Base-by-base conservation (phyloP, 92 coral and sea anemone species). In the Parazoanthus darwini region DNA sequence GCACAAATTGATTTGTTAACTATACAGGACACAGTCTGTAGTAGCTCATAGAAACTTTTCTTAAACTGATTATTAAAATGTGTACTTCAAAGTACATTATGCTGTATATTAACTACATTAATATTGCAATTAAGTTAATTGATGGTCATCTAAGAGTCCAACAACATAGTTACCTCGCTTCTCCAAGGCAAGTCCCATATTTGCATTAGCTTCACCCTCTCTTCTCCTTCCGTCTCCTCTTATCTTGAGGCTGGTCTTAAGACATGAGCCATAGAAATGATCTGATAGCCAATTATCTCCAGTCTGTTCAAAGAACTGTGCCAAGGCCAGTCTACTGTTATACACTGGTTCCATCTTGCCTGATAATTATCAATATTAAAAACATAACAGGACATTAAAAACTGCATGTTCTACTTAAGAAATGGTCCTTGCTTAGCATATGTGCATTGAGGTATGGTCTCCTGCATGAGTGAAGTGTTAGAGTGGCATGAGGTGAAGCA, bases 301-400 rank as follows among this genome's bases (percentile, higher is more conserved):
- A 72, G 92, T 81, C 74, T 97, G 92, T 79, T 97, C 99, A 94
- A 97, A 97, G 92, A 90, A 97, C 79, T 85, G 92, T 13, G 99
- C 99, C 72, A 97, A 84, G 6, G 94, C 89, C 80, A 94, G 88
- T 46, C 93, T 91, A 63, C 98, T 94, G 86, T 89, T 91, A 92
- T 97, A 97, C 3, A 97, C 99, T 25, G 86, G 91, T 81, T 97
- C 99, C 98, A 95, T 97, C 89, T 97, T 97, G 39, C 99, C 99
- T 97, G 77, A 50, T 38, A 54, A 11, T 54, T 54, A 54, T 48
- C 9, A 48, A 48, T 6, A 48, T 48, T 48, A 10, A 48, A 48
- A 7, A 7, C 11, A 48, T 48, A 48, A 48, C 9, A 48, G 51
- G 50, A 44, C 6, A 7, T 44, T 48, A 7, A 48, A 48, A 48